Evolutionary conservation across 2,113 vertebrate genomes (phyloP).

Genomic region (Oncorhynchus nerka): DNA sequence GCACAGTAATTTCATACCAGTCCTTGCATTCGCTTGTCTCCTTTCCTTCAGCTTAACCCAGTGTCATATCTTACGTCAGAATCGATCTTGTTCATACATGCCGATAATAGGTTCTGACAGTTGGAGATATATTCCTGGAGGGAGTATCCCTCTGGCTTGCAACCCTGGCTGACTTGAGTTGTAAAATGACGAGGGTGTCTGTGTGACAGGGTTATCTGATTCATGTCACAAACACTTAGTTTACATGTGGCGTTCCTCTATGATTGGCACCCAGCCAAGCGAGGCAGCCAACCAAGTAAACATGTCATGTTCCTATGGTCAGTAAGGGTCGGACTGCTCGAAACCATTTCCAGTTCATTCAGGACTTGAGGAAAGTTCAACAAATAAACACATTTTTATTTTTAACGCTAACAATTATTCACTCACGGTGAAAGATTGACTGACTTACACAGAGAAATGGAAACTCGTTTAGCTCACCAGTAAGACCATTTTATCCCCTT

Average conservation of each 20-base stretch:
- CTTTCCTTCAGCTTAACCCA: not conserved
- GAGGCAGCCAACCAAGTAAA: not conserved
- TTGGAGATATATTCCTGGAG: not conserved
- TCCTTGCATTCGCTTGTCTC: too few relatives aligned
- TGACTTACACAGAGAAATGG: not conserved
- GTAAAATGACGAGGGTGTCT: not conserved
- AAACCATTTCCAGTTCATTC: not conserved
- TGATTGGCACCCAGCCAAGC: not conserved
- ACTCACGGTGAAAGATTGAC: not conserved
- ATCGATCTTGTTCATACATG: not conserved
- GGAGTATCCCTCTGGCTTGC: not conserved
- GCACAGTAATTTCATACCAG: too few relatives aligned
- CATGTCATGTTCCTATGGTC: not conserved
- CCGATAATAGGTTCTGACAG: not conserved
- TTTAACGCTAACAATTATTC: not conserved
- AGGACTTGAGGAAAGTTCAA: not conserved
- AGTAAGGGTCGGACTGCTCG: not conserved
- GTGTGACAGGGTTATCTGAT: not conserved
- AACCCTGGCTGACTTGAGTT: not conserved
- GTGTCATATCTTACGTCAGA: not conserved
- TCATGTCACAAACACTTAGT: not conserved
- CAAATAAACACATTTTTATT: not conserved
- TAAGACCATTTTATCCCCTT: not conserved
- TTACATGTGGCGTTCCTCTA: not conserved
- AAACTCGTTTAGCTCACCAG: not conserved